Base-by-base conservation (phyloP, 1,140 invertebrate species). In the Brachionus koreanus region DNA sequence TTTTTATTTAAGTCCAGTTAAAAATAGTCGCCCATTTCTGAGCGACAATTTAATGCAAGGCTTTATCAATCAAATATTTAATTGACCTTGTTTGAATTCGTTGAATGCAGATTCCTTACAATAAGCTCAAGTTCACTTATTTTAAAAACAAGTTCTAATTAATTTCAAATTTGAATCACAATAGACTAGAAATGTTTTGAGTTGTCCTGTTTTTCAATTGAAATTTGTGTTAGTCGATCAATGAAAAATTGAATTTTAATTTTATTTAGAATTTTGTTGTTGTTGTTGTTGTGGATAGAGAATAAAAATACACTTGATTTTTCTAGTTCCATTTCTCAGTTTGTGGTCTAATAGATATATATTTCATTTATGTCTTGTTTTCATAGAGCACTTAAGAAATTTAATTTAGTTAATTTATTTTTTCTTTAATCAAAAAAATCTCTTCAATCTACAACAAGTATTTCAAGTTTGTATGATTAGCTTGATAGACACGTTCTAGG, bases 111-210 rank as follows among this genome's bases (percentile, higher is more conserved):
- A 74, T 43, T 46, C 69, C 69, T 25, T 74, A 74, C 5, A 74
- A 74, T 19, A 16, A 37, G 33, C 19, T 69, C 65, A 39, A 69
- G 65, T 69, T 69, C 35, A 33, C 35, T 69, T 19, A 57, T 69
- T 69, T 39, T 69, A 69, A 39, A 69, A 33, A 65, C 65, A 69
- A 69, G 65, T 69, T 69, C 65, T 69, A 69, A 69, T 69, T 69
- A 39, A 69, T 69, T 69, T 69, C 12, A 69, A 69, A 69, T 69
- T 69, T 37, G 29, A 69, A 69, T 69, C 16, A 69, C 65, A 69
- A 69, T 39, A 69, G 35, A 69, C 29, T 39, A 69, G 65, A 37
- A 35, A 35, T 69, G 65, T 69, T 29, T 65, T 37, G 65, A 69
- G 16, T 16, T 69, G 35, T 37, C 65, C 35, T 69, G 13, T 69